A percentile compares a stretch with the other conserved stretches of the same genome.
Conservation (phyloP, 2,888 invertebrate genomes). For the Latrodectus elegans region DNA sequence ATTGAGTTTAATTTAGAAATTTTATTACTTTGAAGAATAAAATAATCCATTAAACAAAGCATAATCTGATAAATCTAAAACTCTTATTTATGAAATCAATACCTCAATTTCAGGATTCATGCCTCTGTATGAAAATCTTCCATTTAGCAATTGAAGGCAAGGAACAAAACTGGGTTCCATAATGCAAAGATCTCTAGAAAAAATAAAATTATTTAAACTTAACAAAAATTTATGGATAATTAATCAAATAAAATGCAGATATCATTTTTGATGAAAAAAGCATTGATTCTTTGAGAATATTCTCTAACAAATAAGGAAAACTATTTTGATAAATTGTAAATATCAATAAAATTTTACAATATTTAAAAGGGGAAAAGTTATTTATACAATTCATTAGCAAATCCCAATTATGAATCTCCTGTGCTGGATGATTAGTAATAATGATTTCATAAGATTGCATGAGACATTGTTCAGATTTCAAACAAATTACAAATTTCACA, state of each 20-base stretch:
- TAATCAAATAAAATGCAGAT: neutral
- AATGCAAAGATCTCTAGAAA: conserved; percentile 79
- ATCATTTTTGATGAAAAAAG: neutral
- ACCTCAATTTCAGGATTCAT: conserved; percentile 93
- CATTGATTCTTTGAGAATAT: neutral
- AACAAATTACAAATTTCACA: too few relatives aligned
- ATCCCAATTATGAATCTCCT: too few relatives aligned
- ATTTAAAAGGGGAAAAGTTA: neutral
- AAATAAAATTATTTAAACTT: conserved; percentile 21
- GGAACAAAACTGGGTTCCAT: conserved; percentile 85
- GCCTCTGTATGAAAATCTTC: conserved; percentile 91
- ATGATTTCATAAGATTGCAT: too few relatives aligned
- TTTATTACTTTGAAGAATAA: too few relatives aligned
- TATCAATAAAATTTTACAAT: neutral
- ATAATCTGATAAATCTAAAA: neutral
- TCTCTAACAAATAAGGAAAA: neutral
- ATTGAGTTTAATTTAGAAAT: too few relatives aligned
- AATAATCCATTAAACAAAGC: neutral
- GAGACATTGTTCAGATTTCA: too few relatives aligned
- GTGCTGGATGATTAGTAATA: too few relatives aligned
- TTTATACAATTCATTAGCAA: too few relatives aligned
- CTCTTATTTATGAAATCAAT: neutral
- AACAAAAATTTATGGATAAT: neutral
- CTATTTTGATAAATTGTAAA: neutral
- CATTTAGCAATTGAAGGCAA: conserved; percentile 87